Conservation (phyloP, 2,113 vertebrate species). For the Pseudorasbora parva region DNA sequence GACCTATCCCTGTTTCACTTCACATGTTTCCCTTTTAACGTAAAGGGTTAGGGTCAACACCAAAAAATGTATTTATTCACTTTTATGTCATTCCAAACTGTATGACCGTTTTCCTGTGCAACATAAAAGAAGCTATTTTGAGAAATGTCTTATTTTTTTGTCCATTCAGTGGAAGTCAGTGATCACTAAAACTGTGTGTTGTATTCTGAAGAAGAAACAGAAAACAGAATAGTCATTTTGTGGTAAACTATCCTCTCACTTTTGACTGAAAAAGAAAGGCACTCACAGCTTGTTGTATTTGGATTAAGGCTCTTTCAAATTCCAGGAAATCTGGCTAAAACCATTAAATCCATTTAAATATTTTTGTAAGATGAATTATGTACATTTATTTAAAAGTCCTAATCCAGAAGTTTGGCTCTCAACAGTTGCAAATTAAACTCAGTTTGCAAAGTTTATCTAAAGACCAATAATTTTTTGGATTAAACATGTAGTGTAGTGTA, state of each 20-base stretch:
- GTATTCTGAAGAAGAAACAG: no score
- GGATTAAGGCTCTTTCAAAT: neutral
- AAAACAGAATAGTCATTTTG: neutral
- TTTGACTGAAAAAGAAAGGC: neutral
- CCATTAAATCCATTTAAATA: conserved; percentile 1
- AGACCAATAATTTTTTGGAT: neutral
- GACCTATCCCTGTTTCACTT: no score
- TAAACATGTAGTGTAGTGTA: no score
- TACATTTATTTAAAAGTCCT: neutral
- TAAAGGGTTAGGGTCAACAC: no score
- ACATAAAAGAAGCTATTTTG: neutral
- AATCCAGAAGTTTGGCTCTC: neutral
- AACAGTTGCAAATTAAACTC: neutral
- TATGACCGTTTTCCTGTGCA: neutral
- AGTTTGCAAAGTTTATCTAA: neutral
- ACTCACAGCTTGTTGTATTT: neutral
- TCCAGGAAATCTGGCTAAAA: neutral
- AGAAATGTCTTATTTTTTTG: neutral
- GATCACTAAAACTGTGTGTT: no score
- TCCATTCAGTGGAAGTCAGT: no score
- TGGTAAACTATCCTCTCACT: neutral
- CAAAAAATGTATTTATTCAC: no score
- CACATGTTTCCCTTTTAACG: no score
- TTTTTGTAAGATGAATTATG: neutral
- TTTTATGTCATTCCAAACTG: neutral